Base-by-base conservation (phyloP, 2,888 invertebrate species). In the Pollenia angustigena region DNA sequence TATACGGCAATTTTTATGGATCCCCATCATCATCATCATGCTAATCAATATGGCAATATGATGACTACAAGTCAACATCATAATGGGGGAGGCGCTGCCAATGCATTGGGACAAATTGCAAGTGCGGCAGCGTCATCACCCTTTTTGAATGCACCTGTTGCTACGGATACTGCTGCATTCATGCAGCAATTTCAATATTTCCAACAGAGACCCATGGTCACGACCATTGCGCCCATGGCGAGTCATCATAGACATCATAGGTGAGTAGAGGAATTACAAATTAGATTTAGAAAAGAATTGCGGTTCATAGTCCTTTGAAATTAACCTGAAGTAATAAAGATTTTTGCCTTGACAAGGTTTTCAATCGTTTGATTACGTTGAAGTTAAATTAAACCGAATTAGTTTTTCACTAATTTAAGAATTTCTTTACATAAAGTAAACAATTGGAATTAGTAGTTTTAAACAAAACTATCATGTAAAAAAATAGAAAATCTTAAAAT, bases 1-100 rank as follows among this genome's bases (percentile, higher is more conserved):
- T 93, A 93, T 64, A 91, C 92, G 7, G 90, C 93, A 78, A 92
- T 93, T 79, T 93, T 91, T 84, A 81, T 93, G 81, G 93, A 93
- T 87, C 88, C 86, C 9, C 87, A 87, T 32, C 23, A 23, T 23
- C 23, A 23, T 23, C 75, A 75, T 58, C 83, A 85, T 80, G 69
- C 79, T 40, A 68, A 62, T 60, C 87, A 87, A 66, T 81, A 52
- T 82, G 82, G 81, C 66, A 85, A 74, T 64, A 84, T 87, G 23
- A 78, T 81, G 16, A 72, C 72, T 0, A 58, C 81, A 11, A 56
- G 64, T 23, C 66, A 74, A 60, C 89, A 88, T 78, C 89, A 88
- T 87, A 86, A 87, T 81, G 88, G 85, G 68, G 76, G 75, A 62
- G 82, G 75, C 87, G 88, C 89, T 74, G 89, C 89, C 75, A 91